Evolutionary conservation across 1,140 invertebrate genomes (phyloP).

Genomic region (Drosophila carrolli): DNA sequence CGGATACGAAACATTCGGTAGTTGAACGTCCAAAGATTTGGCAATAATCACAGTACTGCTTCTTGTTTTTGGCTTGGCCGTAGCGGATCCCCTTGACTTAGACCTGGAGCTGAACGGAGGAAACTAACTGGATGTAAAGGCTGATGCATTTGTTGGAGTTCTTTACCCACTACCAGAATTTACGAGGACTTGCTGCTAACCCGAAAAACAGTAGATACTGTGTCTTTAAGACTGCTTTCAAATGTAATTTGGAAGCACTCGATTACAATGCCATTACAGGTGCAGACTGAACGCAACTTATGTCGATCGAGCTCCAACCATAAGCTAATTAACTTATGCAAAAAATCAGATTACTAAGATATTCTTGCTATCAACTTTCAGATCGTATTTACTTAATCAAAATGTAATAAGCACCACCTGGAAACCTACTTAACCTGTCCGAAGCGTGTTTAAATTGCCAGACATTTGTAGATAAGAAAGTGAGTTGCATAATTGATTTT

Average conservation of each 20-base stretch:
- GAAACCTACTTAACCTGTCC: conserved; percentile 3
- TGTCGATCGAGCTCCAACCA: conserved; percentile 10
- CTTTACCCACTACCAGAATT: conserved; percentile 22
- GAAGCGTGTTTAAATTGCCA: background rate
- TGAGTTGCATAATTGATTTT: conserved; percentile 6
- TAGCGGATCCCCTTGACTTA: background rate
- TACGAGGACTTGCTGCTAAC: conserved; percentile 16
- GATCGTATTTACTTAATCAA: background rate
- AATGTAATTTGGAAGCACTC: too few relatives aligned
- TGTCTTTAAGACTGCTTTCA: too few relatives aligned
- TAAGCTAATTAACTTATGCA: conserved; percentile 12
- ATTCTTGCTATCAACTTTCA: conserved; percentile 12
- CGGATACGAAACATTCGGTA: conserved; percentile 15
- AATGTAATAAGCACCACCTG: conserved; percentile 10
- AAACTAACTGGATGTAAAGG: conserved; percentile 19
- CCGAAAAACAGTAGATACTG: background rate
- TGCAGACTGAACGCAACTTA: background rate
- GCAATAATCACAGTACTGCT: conserved; percentile 10
- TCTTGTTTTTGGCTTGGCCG: conserved; percentile 22
- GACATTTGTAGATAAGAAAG: conserved; percentile 20
- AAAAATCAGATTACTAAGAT: conserved; percentile 20
- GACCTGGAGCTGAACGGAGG: background rate
- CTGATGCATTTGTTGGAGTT: conserved; percentile 42
- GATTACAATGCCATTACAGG: too few relatives aligned
- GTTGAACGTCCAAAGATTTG: conserved; percentile 15